Evolutionary conservation across 2,113 vertebrate genomes (phyloP).

Genomic region (Xerus inauris): DNA sequence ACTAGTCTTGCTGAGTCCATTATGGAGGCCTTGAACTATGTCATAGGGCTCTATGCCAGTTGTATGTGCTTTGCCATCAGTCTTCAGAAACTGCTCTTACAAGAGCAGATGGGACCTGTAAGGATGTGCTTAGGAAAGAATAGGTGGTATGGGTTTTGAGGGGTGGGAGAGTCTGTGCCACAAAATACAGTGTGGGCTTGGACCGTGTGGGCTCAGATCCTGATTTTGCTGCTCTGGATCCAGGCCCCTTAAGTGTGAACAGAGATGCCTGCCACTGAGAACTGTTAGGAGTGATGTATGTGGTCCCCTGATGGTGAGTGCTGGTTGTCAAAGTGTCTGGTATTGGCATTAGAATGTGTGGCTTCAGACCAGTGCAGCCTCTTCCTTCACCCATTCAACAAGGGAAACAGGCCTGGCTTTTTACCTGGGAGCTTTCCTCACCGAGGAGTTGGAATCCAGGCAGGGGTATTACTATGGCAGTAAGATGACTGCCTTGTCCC

Average conservation of each 20-base stretch:
- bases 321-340: background rate
- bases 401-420: too few relatives aligned
- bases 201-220: too few relatives aligned
- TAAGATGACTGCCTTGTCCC: background rate
- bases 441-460: background rate
- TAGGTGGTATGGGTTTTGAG: too few relatives aligned
- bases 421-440: background rate
- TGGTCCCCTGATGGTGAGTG: background rate
- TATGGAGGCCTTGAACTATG: background rate
- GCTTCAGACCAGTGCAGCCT: background rate
- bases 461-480: background rate
- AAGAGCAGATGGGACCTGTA: background rate
- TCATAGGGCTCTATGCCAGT: background rate
- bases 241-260: background rate
- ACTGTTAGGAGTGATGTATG: accelerated
- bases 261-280: background rate
- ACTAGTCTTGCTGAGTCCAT: background rate
- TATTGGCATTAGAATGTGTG: background rate
- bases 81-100: too few relatives aligned
- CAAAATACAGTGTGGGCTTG: accelerated
- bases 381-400: background rate
- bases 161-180: background rate
- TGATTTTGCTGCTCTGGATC: too few relatives aligned
- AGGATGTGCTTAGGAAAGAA: background rate
- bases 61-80: accelerated